Conservation (phyloP, 92 coral and sea anemone genomes). For the Umimayanthus chanpuru region DNA sequence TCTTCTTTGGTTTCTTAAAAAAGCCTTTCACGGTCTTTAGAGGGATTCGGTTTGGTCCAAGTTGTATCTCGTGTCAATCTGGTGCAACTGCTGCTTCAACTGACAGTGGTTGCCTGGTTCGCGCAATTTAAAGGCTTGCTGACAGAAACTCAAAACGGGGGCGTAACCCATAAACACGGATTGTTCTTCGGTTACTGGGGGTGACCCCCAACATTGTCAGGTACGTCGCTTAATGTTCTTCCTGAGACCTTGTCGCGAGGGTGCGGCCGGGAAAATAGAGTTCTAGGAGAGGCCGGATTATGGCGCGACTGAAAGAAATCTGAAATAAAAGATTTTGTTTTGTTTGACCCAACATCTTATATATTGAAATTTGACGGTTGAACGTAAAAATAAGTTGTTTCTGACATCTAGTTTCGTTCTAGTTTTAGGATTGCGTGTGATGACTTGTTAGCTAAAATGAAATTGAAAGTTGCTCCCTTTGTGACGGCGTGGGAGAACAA, state of each 20-base stretch:
- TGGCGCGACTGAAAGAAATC: neutral
- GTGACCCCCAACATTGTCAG: too few relatives aligned
- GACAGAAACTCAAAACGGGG: neutral
- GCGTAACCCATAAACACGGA: neutral
- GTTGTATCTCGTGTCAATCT: neutral
- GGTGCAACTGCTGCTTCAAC: neutral
- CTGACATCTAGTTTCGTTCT: neutral
- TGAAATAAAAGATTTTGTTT: neutral
- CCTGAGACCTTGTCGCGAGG: neutral
- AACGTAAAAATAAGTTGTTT: neutral
- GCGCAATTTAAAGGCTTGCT: neutral
- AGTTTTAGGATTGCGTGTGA: neutral
- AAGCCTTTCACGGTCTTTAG: neutral
- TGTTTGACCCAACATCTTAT: neutral
- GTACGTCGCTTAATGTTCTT: neutral
- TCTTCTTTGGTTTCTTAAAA: neutral
- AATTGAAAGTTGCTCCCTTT: neutral
- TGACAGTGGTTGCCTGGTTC: neutral
- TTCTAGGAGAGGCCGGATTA: neutral
- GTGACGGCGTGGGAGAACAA: neutral
- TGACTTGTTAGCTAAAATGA: neutral
- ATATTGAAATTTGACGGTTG: neutral
- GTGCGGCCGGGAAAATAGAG: neutral
- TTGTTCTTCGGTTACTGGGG: neutral
- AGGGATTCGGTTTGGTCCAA: neutral